Evolutionary conservation across 2,113 vertebrate genomes (phyloP).

Genomic region (Eleginops maclovinus): DNA sequence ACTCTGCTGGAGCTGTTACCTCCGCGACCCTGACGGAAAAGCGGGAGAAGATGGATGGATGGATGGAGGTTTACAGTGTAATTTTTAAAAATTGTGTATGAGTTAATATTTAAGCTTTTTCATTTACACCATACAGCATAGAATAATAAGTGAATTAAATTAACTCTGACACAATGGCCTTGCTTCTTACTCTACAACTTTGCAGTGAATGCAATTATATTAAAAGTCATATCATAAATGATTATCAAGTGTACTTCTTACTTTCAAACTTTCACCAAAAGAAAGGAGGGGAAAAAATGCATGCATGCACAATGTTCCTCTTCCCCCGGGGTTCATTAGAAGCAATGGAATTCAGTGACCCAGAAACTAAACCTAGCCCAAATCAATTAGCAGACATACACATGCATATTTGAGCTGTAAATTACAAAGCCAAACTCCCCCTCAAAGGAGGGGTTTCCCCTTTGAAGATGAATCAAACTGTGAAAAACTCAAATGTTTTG

Average conservation of each 20-base stretch:
- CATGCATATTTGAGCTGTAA: constrained; percentile 71
- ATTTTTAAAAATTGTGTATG: too few relatives aligned
- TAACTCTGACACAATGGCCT: not conserved
- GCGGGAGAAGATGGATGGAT: too few relatives aligned
- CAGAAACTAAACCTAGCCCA: constrained; percentile 80
- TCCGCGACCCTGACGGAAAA: too few relatives aligned
- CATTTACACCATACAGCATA: not conserved
- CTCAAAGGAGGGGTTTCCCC: constrained; percentile 63
- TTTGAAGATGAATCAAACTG: constrained; percentile 73
- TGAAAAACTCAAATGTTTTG: constrained; percentile 58
- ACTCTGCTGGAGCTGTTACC: too few relatives aligned
- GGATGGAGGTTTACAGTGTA: too few relatives aligned
- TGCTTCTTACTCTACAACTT: constrained; percentile 5
- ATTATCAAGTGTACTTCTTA: constrained; percentile 63
- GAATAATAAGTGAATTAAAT: not conserved
- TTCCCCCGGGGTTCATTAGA: constrained; percentile 82
- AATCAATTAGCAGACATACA: constrained; percentile 78
- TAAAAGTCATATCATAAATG: constrained; percentile 42
- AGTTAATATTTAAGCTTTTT: not conserved
- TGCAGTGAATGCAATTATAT: constrained; percentile 30
- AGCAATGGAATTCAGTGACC: constrained; percentile 84
- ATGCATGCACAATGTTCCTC: constrained; percentile 64
- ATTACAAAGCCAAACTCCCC: constrained; percentile 75
- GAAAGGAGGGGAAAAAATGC: constrained; percentile 56
- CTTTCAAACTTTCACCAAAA: constrained; percentile 69